Percentiles rank a stretch among this genome's conserved stretches.
Conservation (phyloP, 2,888 invertebrate species). For the Elegia similella region DNA sequence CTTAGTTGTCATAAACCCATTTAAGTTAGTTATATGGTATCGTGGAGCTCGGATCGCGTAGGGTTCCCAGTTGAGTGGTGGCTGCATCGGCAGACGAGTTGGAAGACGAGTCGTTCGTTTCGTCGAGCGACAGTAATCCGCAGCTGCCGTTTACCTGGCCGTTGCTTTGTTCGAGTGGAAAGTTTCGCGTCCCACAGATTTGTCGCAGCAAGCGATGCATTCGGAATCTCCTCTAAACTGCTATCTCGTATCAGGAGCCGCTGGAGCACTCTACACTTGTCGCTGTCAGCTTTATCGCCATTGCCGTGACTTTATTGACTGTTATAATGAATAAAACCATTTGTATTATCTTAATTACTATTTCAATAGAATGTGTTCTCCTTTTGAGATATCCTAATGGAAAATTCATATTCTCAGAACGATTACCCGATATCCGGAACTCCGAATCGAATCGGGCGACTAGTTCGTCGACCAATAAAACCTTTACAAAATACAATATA, state of each 20-base stretch:
- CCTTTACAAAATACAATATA: slow-evolving; percentile 69
- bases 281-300: background rate
- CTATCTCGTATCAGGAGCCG: slow-evolving; percentile 9
- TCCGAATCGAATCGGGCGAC: slow-evolving; percentile 56
- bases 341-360: slow-evolving; percentile 16
- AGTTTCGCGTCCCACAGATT: slow-evolving; percentile 58
- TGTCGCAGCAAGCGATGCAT: slow-evolving; percentile 45
- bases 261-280: background rate
- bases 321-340: slow-evolving; percentile 1
- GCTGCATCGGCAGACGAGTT: slow-evolving; percentile 33
- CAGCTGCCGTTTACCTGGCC: slow-evolving; percentile 72
- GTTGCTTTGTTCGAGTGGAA: slow-evolving; percentile 70
- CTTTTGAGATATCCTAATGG: background rate
- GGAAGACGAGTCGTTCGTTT: slow-evolving; percentile 42
- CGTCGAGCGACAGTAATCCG: slow-evolving; percentile 54
- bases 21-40: slow-evolving; percentile 60
- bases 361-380: slow-evolving; percentile 1
- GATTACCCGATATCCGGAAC: slow-evolving; percentile 26
- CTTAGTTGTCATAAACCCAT: slow-evolving; percentile 68
- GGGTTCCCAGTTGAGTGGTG: slow-evolving; percentile 39
- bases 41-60: slow-evolving; percentile 41
- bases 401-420: slow-evolving; percentile 11
- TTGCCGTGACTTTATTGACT: slow-evolving; percentile 8
- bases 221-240: slow-evolving; percentile 16
- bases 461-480: slow-evolving; percentile 73